phyloP scores from a whole-genome alignment of 2,797 vertebrate genomes.

The Oreortyx pictus region DNA sequence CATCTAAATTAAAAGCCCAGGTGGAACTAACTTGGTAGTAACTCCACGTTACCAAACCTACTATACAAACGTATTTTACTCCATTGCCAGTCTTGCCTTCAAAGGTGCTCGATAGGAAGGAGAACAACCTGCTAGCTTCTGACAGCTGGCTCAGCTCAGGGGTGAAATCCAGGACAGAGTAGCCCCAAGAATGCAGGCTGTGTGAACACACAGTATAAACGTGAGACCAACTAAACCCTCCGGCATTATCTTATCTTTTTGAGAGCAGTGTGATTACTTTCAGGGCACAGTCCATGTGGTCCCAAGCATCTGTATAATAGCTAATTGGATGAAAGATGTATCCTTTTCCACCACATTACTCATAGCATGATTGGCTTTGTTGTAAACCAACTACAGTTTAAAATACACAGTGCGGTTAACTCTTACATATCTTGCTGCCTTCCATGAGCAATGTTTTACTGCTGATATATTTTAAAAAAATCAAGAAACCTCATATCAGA shows the following conservation, averaged over 20 bases:
- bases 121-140: background rate
- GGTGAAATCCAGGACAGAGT: background rate
- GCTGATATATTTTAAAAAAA: background rate
- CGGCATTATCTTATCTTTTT: constrained; percentile 29
- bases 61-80: background rate
- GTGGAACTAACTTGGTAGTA: background rate
- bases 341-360: background rate
- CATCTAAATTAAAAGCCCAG: background rate
- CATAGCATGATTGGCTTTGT: background rate
- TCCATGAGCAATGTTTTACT: background rate
- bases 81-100: background rate
- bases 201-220: background rate
- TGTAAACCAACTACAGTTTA: constrained; percentile 11
- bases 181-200: background rate
- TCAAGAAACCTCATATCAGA: background rate
- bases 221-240: background rate
- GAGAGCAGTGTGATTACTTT: background rate
- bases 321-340: constrained; percentile 6
- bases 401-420: constrained; percentile 31
- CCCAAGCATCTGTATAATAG: background rate
- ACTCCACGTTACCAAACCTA: background rate
- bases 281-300: background rate
- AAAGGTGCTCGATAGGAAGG: background rate
- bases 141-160: constrained; percentile 6
- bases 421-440: background rate